Percentiles rank a stretch among this genome's conserved stretches.
These are phyloP conservation scores for Phasianus colchicus DNA, from an alignment of 2,113 vertebrate genomes.

Conservation along the genomic window DNA sequence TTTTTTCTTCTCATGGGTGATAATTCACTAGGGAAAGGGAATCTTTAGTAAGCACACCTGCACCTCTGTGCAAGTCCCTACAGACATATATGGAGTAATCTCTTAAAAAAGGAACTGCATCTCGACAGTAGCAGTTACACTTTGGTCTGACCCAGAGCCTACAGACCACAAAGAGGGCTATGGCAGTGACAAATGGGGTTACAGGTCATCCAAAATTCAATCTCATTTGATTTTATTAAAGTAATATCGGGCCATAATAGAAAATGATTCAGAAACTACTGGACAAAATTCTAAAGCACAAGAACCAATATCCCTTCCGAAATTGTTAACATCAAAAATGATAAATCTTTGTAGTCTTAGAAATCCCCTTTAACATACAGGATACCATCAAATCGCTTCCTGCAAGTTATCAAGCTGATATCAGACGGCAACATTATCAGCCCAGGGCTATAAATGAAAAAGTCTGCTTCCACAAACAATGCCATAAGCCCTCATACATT, in stretches of 20 bases:
- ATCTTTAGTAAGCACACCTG: not conserved
- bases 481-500: not conserved
- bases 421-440: not conserved
- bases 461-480: not conserved
- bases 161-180: not conserved
- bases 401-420: not conserved
- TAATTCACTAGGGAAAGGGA: not conserved
- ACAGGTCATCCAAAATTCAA: not conserved
- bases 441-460: not conserved
- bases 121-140: not conserved
- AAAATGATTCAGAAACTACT: not conserved
- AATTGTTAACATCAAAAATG: slow-evolving; percentile 10
- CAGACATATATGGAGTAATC: not conserved
- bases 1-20: not conserved
- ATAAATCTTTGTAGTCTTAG: not conserved
- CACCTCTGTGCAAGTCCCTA: rapidly evolving
- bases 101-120: not conserved
- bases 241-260: not conserved
- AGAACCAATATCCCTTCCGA: slow-evolving; percentile 9
- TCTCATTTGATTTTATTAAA: not conserved
- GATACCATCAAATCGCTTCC: slow-evolving; percentile 9
- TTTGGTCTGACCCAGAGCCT: not conserved
- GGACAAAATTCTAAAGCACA: not conserved
- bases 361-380: not conserved
- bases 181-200: not conserved